Evolutionary conservation across 2,113 vertebrate species (phyloP).

Genomic region (Corvus cornix): DNA sequence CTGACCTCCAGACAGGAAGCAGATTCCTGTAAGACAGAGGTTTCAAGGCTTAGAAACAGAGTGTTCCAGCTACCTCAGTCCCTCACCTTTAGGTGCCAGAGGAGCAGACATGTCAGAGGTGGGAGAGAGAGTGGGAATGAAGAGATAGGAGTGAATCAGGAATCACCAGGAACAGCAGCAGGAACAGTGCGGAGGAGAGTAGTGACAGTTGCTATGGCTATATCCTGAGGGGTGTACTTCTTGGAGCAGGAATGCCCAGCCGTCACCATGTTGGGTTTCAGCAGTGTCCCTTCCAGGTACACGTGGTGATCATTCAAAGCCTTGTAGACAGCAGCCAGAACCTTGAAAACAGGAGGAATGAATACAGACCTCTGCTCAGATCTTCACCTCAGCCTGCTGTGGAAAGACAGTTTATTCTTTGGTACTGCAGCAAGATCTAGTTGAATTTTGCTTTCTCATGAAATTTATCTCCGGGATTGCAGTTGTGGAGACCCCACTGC

Average conservation of each 20-base stretch:
- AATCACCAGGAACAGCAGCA: slow-evolving; percentile 89
- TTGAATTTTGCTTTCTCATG: background rate
- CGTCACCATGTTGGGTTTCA: slow-evolving; percentile 97
- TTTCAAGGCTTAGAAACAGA: background rate
- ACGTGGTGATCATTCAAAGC: slow-evolving; percentile 93
- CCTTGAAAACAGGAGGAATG: slow-evolving; percentile 74
- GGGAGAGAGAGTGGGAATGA: background rate
- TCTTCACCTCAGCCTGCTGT: background rate
- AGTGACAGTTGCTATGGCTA: slow-evolving; percentile 90
- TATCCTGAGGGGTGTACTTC: slow-evolving; percentile 90
- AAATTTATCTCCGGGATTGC: background rate
- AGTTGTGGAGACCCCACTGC: background rate
- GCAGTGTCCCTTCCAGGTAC: slow-evolving; percentile 92
- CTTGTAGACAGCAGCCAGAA: slow-evolving; percentile 94
- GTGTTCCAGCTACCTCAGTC: background rate
- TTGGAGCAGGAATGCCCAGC: slow-evolving; percentile 88
- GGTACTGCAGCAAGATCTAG: background rate
- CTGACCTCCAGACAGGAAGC: slow-evolving; percentile 96
- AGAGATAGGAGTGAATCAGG: background rate
- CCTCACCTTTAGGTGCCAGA: background rate
- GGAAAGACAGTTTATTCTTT: background rate
- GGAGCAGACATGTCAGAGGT: background rate
- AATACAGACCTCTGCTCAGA: background rate
- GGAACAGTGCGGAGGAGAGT: slow-evolving; percentile 91
- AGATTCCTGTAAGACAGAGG: slow-evolving; percentile 82